Conservation (phyloP, 2,888 invertebrate genomes). For the Marronus borbonicus region DNA sequence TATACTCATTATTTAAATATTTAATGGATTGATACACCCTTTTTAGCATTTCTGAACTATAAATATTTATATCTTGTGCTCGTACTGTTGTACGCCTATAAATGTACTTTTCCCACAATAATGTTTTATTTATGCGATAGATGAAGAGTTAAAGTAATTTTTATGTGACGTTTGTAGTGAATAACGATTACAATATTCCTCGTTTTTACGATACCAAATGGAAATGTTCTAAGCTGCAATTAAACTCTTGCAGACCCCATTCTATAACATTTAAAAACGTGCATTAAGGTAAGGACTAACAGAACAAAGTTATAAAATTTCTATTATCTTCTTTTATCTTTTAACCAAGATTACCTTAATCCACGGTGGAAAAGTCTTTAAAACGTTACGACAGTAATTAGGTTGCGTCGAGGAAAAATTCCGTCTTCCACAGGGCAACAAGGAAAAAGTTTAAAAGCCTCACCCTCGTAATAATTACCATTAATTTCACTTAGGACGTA, state of each 20-base stretch:
- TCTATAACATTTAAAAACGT: conserved; percentile 5
- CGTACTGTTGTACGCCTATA: neutral
- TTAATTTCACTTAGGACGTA: conserved; percentile 63
- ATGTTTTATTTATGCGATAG: conserved; percentile 32
- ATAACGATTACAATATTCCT: conserved; percentile 1
- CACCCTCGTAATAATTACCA: conserved; percentile 56
- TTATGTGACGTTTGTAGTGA: conserved; percentile 11
- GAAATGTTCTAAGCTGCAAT: no score
- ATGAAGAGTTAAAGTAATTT: conserved; percentile 11
- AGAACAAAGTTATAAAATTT: no score
- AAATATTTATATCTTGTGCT: conserved; percentile 30
- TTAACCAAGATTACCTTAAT: no score
- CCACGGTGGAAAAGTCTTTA: conserved; percentile 6
- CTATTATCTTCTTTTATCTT: neutral
- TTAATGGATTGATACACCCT: conserved; percentile 35
- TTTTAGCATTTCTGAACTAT: conserved; percentile 30
- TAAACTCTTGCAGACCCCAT: neutral
- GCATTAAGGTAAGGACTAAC: no score
- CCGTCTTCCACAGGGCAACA: neutral
- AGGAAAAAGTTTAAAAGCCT: conserved; percentile 35
- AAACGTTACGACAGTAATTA: conserved; percentile 39
- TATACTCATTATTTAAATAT: conserved; percentile 43
- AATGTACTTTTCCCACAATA: conserved; percentile 14
- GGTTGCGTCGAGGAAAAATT: conserved; percentile 18
- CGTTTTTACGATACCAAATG: no score